Conservation (phyloP, 1,140 invertebrate species). For the Araneus ventricosus region DNA sequence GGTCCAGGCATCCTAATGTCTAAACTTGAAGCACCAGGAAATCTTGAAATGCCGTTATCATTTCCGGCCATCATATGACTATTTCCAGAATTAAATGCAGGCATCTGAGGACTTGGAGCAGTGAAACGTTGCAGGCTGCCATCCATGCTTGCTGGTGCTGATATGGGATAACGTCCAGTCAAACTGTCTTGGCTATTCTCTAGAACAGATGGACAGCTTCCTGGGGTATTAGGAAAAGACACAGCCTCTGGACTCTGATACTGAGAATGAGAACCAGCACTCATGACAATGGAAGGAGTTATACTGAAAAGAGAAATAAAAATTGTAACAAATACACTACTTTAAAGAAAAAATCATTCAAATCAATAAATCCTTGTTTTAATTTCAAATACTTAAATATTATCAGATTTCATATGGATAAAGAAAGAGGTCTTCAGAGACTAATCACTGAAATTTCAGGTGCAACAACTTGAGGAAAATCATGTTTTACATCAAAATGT, state of each 20-base stretch:
- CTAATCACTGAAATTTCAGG: no score
- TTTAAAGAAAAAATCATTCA: no score
- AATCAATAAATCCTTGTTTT: no score
- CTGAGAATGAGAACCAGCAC: slow-evolving; percentile 68
- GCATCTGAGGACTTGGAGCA: slow-evolving; percentile 80
- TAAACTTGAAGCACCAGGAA: slow-evolving; percentile 78
- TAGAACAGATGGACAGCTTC: slow-evolving; percentile 68
- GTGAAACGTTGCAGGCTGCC: slow-evolving; percentile 79
- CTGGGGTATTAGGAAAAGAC: slow-evolving; percentile 71
- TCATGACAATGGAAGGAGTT: slow-evolving; percentile 71
- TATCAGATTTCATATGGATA: no score
- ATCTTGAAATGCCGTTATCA: slow-evolving; percentile 45
- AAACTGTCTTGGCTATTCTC: slow-evolving; percentile 74
- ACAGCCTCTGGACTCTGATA: slow-evolving; percentile 74
- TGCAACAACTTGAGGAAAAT: no score
- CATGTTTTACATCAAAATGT: no score
- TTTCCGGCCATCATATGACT: slow-evolving; percentile 51
- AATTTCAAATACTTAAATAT: no score
- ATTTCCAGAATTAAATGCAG: slow-evolving; percentile 59
- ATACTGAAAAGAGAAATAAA: slow-evolving; percentile 56
- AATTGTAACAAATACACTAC: not conserved
- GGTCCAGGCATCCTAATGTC: slow-evolving; percentile 78
- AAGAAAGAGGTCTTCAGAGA: no score
- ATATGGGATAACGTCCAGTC: slow-evolving; percentile 61
- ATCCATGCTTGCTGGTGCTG: slow-evolving; percentile 69